Evolutionary conservation across 1,140 invertebrate species (phyloP).

Genomic region (Phymorhynchus buccinoides): DNA sequence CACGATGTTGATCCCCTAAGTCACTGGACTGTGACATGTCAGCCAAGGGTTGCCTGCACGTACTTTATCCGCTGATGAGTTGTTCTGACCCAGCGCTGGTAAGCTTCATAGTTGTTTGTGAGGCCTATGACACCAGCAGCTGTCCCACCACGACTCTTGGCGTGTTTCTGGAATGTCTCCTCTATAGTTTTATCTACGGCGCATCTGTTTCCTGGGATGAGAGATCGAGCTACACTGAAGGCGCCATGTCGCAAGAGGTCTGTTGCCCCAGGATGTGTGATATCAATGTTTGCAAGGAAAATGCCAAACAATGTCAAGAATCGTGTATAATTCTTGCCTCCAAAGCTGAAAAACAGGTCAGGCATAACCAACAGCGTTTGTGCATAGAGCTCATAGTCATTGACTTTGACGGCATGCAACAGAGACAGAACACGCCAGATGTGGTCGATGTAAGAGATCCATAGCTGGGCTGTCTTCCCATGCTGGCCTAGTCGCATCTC

Average conservation of each 20-base stretch:
- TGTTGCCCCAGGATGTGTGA: slow-evolving; percentile 44
- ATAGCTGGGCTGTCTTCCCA: slow-evolving; percentile 49
- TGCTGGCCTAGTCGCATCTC: neutral
- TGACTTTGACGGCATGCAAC: slow-evolving; percentile 49
- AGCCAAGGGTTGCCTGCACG: slow-evolving; percentile 39
- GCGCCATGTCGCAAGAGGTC: slow-evolving; percentile 43
- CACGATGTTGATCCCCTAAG: slow-evolving; percentile 33
- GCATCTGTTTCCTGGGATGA: slow-evolving; percentile 49
- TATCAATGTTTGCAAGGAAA: slow-evolving; percentile 51
- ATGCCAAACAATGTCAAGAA: slow-evolving; percentile 51
- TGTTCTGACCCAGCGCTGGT: slow-evolving; percentile 46
- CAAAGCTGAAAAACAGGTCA: slow-evolving; percentile 55
- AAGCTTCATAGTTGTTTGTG: slow-evolving; percentile 39
- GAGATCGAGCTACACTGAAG: slow-evolving; percentile 50
- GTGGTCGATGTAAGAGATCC: slow-evolving; percentile 53
- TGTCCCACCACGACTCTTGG: slow-evolving; percentile 35
- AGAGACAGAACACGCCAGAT: slow-evolving; percentile 47
- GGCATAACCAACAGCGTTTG: slow-evolving; percentile 42
- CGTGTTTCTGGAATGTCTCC: slow-evolving; percentile 51
- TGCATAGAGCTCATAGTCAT: slow-evolving; percentile 47
- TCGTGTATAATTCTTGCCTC: slow-evolving; percentile 51
- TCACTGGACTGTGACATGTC: slow-evolving; percentile 32
- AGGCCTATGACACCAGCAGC: slow-evolving; percentile 29
- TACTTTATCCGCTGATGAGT: slow-evolving; percentile 41
- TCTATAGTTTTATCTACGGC: slow-evolving; percentile 55